A percentile compares a stretch with the other conserved stretches of the same genome.
These are phyloP conservation scores for Ooceraea biroi DNA, from an alignment of 1,140 invertebrate species.

Conservation along the genomic window DNA sequence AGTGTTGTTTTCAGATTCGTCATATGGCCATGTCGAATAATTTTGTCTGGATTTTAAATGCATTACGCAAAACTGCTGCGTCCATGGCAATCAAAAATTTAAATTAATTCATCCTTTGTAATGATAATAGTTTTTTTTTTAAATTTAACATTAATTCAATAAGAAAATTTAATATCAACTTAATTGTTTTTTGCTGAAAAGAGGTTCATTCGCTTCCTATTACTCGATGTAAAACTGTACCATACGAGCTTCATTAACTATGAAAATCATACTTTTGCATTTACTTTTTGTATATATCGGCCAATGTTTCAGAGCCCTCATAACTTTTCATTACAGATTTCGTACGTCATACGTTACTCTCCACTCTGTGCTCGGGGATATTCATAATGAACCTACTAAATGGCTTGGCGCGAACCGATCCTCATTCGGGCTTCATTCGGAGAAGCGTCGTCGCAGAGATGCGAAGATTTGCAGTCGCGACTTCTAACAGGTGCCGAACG, in stretches of 20 bases:
- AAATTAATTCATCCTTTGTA: not conserved
- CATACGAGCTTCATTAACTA: not conserved
- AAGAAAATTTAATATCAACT: not conserved
- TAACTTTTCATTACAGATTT: slow-evolving; percentile 13
- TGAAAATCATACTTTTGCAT: not conserved
- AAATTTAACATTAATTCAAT: not conserved
- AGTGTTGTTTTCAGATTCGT: slow-evolving; percentile 1
- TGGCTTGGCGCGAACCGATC: slow-evolving; percentile 31
- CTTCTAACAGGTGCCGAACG: slow-evolving; percentile 71
- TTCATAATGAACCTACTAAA: slow-evolving; percentile 50
- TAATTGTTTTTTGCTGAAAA: not conserved
- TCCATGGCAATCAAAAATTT: not conserved
- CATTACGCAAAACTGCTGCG: not conserved
- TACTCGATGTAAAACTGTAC: not conserved
- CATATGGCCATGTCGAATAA: not conserved
- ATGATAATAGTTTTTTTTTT: not conserved
- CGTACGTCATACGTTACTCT: not conserved
- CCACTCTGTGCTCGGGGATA: slow-evolving; percentile 21
- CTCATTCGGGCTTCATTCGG: not conserved
- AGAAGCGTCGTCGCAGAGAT: slow-evolving; percentile 35
- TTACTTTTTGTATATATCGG: not conserved
- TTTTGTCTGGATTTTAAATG: not conserved
- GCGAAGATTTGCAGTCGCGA: slow-evolving; percentile 48
- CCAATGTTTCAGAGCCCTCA: slow-evolving; percentile 15
- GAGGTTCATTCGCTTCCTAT: no score